A percentile compares a stretch with the other conserved stretches of the same genome.
phyloP scores from a whole-genome alignment of 1,140 invertebrate species.

The Apis dorsata region DNA sequence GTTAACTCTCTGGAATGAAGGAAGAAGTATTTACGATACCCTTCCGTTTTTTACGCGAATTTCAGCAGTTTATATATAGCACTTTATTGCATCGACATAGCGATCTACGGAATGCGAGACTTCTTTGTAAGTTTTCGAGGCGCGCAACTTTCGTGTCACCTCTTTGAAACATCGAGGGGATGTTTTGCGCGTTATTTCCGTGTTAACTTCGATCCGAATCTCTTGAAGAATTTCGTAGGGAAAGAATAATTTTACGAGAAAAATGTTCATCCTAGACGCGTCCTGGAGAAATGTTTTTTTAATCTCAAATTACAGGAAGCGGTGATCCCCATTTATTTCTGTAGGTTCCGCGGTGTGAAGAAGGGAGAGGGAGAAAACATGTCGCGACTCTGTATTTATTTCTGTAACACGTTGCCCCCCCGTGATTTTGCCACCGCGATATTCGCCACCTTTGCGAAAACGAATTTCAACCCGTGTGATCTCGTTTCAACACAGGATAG shows the following conservation, averaged over 20 bases:
- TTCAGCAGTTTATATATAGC: neutral
- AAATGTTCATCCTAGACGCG: too few relatives aligned
- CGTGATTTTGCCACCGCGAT: slow-evolving; percentile 23
- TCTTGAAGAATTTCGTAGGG: too few relatives aligned
- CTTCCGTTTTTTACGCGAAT: neutral
- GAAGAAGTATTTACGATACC: neutral
- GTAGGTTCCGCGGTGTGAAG: slow-evolving; percentile 3
- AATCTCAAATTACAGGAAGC: slow-evolving; percentile 66
- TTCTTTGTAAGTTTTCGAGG: neutral
- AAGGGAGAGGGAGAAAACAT: slow-evolving; percentile 13
- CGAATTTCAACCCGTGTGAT: slow-evolving; percentile 5
- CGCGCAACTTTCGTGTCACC: neutral
- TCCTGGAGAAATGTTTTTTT: slow-evolving; percentile 51
- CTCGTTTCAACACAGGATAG: neutral
- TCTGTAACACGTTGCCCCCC: slow-evolving; percentile 44
- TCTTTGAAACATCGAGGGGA: too few relatives aligned
- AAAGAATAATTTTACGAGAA: too few relatives aligned
- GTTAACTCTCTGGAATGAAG: neutral
- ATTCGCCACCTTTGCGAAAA: slow-evolving; percentile 25
- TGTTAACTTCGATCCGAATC: too few relatives aligned
- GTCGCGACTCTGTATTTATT: slow-evolving; percentile 61
- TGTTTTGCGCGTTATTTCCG: too few relatives aligned
- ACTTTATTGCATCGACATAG: slow-evolving; percentile 11
- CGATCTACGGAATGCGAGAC: neutral
- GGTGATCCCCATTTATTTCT: slow-evolving; percentile 60